Evolutionary conservation across 2,113 vertebrate genomes (phyloP).

Genomic region (Bujurquina vittata): DNA sequence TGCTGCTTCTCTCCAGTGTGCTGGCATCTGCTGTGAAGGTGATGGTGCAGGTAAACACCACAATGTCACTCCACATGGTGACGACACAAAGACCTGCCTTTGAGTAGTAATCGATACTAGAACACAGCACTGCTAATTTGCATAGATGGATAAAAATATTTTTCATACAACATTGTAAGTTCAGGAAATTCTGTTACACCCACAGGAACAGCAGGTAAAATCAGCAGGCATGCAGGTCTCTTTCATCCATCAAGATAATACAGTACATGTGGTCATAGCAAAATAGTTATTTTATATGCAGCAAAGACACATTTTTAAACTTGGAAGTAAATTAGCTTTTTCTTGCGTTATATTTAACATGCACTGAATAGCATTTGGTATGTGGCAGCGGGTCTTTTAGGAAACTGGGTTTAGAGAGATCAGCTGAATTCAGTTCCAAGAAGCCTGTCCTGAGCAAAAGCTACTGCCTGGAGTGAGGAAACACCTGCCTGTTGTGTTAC

Average conservation of each 20-base stretch:
- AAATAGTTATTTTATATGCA: not conserved
- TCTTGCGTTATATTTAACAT: constrained; percentile 10
- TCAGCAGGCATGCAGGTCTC: not conserved
- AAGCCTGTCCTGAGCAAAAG: constrained; percentile 28
- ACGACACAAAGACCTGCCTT: not conserved
- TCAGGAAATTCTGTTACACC: not conserved
- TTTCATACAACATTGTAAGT: not conserved
- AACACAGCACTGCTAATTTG: constrained; percentile 4
- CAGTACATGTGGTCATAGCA: not conserved
- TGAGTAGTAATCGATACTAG: not conserved
- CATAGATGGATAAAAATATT: constrained; percentile 3
- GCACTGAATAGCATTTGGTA: constrained; percentile 4
- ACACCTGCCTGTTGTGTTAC: constrained; percentile 4
- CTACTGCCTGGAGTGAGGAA: not conserved
- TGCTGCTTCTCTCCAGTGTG: constrained; percentile 44
- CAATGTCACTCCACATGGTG: not conserved
- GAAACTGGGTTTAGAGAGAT: constrained; percentile 8
- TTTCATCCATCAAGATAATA: not conserved
- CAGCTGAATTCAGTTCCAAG: not conserved
- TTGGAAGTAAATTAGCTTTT: constrained; percentile 16
- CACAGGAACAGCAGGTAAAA: not conserved
- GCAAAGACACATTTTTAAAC: not conserved
- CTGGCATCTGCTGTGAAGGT: not conserved
- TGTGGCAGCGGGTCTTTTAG: not conserved
- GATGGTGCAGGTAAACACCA: constrained; percentile 16